Base-by-base conservation (phyloP, 1,140 invertebrate genomes). In the Scaptomyza montana region DNA sequence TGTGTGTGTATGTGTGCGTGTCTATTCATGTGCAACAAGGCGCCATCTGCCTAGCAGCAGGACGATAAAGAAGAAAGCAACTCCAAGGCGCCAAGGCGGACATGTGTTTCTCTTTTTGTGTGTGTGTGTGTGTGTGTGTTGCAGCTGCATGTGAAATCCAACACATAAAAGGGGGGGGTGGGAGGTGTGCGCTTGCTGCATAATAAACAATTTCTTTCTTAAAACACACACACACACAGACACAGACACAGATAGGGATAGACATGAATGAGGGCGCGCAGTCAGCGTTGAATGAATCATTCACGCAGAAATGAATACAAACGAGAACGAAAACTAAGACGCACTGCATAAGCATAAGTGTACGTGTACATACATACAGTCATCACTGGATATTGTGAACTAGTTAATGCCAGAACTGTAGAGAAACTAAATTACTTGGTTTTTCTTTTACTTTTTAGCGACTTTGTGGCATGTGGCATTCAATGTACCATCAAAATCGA, bases 11-110 rank as follows among this genome's bases (percentile, higher is more conserved):
- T 78, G 67, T 69, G 64, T 70, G 77, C 47, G 73, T 74, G 80
- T 81, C 70, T 74, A 74, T 78, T 81, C 79, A 82, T 80, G 77
- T 84, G 80, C 80, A 85, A 80, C 80, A 84, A 85, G 77, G 79
- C 79, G 65, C 75, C 75, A 74, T 63, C 75, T 77, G 65, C 77
- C 74, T 47, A 36, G 45, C 47, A 55, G 51, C 30, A 47, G 55
- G 45, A 59, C 51, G 56, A 36, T 41, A 36, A 3, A 25, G 6
- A 5, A 19, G 19, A 45, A 16, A 13, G 5, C 13, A 36, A 16
- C 57, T 61, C 12, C 57, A 53, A 64, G 67, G 51, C 50, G 67
- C 50, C 43, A 69, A 77, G 46, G 21, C 63, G 59, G 56, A 80
- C 78, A 81, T 77, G 78, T 80, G 74, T 77, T 74, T 46, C 59